Base-by-base conservation (phyloP, 2,113 vertebrate species). In the Epinephelus lanceolatus region DNA sequence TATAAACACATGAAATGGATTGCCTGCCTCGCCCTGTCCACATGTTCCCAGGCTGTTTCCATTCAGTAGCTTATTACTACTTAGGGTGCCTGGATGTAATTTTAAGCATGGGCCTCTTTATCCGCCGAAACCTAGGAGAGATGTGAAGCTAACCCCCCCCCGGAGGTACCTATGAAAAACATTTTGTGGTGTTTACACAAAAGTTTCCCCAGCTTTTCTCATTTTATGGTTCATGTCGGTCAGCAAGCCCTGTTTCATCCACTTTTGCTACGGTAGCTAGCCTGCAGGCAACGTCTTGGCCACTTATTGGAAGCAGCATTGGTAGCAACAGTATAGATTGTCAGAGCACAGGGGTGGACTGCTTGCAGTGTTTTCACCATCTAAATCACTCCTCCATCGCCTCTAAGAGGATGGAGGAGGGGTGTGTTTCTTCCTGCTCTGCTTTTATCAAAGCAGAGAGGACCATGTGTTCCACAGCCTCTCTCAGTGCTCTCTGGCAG, bases 101-200 rank as follows among this genome's bases (percentile, higher is more conserved):
- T 87, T 90, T 81, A 84, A 87, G 88, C 72, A 56, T 75, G 78
- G 85, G 71, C 80, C 84, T 88, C 76, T 83, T 92, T 88, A 91
- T 92, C 78, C 76, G 67, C 88, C 81, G 80, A 78, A 90, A 91
- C 88, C 67, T 81, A 17, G 74, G 80, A 80, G 81, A 71, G 81
- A 93, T 80, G 80, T 82, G 66, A 78, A 80, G 78, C 81, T 83
- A 85, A 82, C 56, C 30, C 37, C 68, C 68, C 78, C 82, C 87
- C 25, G 84, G 70, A 91, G 89, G 72, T 73, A 51, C 66, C 82
- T 70, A 56, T 85, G 71, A 91, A 90, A 88, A 80, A 86, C 83
- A 91, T 71, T 61, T 86, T 56, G 80, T 80, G 71, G 76, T 92
- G 88, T 93, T 91, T 89, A 87, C 89, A 88, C 91, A 91, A 93